Conservation (phyloP, 1,140 invertebrate species). For the Stegodyphus dumicola region DNA sequence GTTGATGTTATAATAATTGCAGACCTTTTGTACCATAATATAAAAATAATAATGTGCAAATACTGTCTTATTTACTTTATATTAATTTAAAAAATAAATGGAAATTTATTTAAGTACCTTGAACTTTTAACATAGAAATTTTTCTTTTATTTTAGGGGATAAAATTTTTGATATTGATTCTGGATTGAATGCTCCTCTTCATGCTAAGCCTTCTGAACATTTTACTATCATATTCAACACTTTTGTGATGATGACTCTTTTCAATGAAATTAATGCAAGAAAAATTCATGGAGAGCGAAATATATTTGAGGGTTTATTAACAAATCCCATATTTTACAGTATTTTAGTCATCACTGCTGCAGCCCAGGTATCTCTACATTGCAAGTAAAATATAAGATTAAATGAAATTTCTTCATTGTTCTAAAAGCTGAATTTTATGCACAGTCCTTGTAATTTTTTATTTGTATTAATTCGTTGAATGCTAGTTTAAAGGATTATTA, state of each 20-base stretch:
- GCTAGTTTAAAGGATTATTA: too few species aligned
- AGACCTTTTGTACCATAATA: too few species aligned
- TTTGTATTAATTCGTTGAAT: too few species aligned
- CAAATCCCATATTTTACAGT: slow-evolving; percentile 97
- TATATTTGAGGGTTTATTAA: slow-evolving; percentile 95
- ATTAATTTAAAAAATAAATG: too few species aligned
- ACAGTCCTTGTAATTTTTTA: too few species aligned
- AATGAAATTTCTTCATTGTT: too few species aligned
- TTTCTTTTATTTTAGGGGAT: slow-evolving; percentile 75
- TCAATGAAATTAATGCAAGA: slow-evolving; percentile 99
- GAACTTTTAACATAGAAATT: neutral
- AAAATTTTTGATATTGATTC: slow-evolving; percentile 89
- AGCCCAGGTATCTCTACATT: slow-evolving; percentile 80
- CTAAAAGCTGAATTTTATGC: too few species aligned
- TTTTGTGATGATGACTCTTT: slow-evolving; percentile 99
- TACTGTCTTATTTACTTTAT: too few species aligned
- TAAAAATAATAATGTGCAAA: too few species aligned
- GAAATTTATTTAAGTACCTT: too few species aligned
- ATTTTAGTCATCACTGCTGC: slow-evolving; percentile 96
- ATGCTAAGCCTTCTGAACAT: slow-evolving; percentile 88
- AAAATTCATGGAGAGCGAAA: slow-evolving; percentile 99
- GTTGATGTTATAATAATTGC: too few species aligned
- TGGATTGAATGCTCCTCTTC: slow-evolving; percentile 72
- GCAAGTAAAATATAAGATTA: too few species aligned
- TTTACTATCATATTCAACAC: slow-evolving; percentile 99